Evolutionary conservation across 2,888 invertebrate genomes (phyloP), one percentile per base, ranked within the genome.

Genomic region (Sinodicranocentrus sp.): DNA sequence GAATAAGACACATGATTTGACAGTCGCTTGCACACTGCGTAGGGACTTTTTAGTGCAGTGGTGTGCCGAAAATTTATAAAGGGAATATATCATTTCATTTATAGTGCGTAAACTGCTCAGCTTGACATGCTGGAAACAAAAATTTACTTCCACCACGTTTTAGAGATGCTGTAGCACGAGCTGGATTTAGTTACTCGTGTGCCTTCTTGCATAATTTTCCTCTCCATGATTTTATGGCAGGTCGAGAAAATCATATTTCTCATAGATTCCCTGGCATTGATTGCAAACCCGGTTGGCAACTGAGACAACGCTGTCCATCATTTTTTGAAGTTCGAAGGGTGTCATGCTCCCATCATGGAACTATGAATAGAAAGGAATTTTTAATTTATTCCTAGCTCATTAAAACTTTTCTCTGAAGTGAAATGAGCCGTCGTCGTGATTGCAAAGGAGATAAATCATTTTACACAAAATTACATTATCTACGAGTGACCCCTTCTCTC

Each of bases 281-380:
- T 13, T 72, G 44, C 52, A 70, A 5, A 80, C 67, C 25, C 52
- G 33, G 13, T 65, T 65, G 17, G 80, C 80, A 43, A 21, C 39
- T 13, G 33, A 23, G 15, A 80, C 80, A 17, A 80, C 80, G 6
- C 26, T 28, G 23, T 80, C 72, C 3, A 67, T 72, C 17, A 72
- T 19, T 2, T 80, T 26, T 0, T 72, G 19, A 0, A 80, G 65
- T 17, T 72, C 54, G 10, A 19, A 52, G 15, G 25, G 6, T 15
- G 80, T 65, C 72, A 80, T n/a, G 28, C 57, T 72, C 3, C 72
- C 80, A 33, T 72, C 80, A 52, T 80, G 80, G 17, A 80, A 80
- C 80, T 80, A 52, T n/a, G n/a, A 8, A 6, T 17, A 26, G n/a
- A 72, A 59, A 72, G 39, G 39, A 52, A 71, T 28, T 54, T 17